Evolutionary conservation across 2,113 vertebrate species (phyloP).

Genomic region (Leiothrix lutea): DNA sequence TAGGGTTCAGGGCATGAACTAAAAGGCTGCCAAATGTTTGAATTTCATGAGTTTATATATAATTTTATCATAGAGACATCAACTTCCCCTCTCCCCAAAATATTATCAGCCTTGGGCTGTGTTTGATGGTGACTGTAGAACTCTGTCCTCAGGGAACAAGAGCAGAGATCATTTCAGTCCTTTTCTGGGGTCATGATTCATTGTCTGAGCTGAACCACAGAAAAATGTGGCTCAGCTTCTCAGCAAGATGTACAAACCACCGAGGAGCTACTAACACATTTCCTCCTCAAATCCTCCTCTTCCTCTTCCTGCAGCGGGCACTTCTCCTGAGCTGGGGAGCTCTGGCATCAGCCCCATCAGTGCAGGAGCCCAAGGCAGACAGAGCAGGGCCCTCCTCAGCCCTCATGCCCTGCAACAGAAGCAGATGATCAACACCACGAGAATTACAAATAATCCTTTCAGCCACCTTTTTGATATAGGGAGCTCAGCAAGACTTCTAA

Average conservation of each 20-base stretch:
- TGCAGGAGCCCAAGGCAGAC: neutral
- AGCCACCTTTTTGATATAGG: neutral
- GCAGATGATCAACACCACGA: neutral
- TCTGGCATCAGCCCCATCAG: neutral
- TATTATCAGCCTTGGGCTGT: neutral
- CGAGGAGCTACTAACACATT: neutral
- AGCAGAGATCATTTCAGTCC: neutral
- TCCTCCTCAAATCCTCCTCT: slow-evolving; percentile 6
- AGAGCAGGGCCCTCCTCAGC: neutral
- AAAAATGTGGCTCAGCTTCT: neutral
- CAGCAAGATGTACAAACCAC: neutral
- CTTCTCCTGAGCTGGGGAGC: slow-evolving; percentile 22
- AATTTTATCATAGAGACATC: neutral
- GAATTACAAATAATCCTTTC: neutral
- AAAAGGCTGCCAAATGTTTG: neutral
- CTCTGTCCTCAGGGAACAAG: neutral
- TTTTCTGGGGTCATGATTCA: neutral
- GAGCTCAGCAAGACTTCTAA: neutral
- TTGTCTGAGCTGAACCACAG: neutral
- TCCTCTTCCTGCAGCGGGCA: slow-evolving; percentile 42
- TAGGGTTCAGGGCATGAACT: neutral
- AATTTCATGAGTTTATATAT: neutral
- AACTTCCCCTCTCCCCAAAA: neutral
- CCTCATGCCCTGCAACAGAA: neutral
- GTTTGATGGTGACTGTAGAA: neutral